These are phyloP conservation scores for Acanthisitta chloris DNA, from an alignment of 2,113 vertebrate genomes.

Conservation along the genomic window DNA sequence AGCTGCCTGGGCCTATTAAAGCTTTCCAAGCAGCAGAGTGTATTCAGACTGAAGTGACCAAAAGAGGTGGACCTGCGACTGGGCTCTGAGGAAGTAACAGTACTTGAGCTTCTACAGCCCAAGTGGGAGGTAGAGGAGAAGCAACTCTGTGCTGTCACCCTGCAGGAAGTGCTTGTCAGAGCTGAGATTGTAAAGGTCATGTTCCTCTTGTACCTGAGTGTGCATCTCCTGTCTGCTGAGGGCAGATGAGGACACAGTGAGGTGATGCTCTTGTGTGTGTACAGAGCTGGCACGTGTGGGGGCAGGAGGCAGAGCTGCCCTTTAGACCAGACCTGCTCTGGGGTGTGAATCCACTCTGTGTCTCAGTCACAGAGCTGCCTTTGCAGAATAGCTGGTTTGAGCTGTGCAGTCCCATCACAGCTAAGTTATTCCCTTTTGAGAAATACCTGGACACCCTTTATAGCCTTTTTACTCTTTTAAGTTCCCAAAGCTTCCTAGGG, in stretches of 20 bases:
- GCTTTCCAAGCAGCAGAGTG: background rate
- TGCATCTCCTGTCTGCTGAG: background rate
- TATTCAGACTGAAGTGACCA: background rate
- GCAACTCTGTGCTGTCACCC: background rate
- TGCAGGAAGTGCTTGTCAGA: background rate
- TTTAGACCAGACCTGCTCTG: background rate
- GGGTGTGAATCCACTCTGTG: background rate
- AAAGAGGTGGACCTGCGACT: background rate
- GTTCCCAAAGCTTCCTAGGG: background rate
- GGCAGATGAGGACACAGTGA: background rate
- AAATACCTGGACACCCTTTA: background rate
- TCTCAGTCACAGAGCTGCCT: background rate
- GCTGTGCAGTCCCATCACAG: background rate
- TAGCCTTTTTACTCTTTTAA: background rate
- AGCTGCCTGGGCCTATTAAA: background rate
- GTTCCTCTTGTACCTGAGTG: background rate
- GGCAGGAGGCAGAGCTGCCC: background rate
- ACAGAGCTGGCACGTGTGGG: background rate
- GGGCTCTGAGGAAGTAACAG: background rate
- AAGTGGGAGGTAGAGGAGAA: background rate
- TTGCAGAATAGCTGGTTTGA: background rate
- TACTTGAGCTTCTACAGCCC: background rate
- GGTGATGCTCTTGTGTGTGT: background rate
- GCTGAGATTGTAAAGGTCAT: background rate
- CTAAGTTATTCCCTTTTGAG: background rate